Evolutionary conservation across 2,113 vertebrate genomes (phyloP).

Genomic region (Pipra filicauda): DNA sequence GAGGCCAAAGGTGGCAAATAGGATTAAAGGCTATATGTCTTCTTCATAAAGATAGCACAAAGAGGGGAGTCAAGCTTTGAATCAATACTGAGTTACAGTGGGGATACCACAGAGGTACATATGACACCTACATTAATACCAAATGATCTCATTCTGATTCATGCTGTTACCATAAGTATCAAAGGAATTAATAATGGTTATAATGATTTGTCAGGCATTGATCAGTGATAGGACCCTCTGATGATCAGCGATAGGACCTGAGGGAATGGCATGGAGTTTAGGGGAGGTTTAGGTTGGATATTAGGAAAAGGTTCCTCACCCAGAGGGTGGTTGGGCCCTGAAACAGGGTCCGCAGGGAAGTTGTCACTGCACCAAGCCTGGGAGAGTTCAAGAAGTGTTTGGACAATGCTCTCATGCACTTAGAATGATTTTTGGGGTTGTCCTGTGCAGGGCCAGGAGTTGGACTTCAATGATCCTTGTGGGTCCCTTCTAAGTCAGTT

Average conservation of each 20-base stretch:
- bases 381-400: neutral
- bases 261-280: neutral
- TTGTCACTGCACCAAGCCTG: neutral
- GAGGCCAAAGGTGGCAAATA: neutral
- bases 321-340: rapidly evolving
- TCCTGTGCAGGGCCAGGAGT: neutral
- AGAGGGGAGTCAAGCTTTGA: neutral
- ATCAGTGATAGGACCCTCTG: too few species aligned
- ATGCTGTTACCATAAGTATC: neutral
- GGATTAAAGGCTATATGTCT: neutral
- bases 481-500: neutral
- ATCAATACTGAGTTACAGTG: neutral
- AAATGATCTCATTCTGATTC: neutral
- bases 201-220: neutral
- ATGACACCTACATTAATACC: neutral
- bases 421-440: neutral
- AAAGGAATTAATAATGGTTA: neutral
- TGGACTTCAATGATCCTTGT: neutral
- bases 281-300: neutral
- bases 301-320: neutral
- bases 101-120: neutral
- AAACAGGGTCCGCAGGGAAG: neutral
- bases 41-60: neutral
- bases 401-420: neutral
- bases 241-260: neutral